These are phyloP conservation scores for Ctenoplectra terminalis DNA, from an alignment of 1,140 invertebrate species.

Conservation along the genomic window DNA sequence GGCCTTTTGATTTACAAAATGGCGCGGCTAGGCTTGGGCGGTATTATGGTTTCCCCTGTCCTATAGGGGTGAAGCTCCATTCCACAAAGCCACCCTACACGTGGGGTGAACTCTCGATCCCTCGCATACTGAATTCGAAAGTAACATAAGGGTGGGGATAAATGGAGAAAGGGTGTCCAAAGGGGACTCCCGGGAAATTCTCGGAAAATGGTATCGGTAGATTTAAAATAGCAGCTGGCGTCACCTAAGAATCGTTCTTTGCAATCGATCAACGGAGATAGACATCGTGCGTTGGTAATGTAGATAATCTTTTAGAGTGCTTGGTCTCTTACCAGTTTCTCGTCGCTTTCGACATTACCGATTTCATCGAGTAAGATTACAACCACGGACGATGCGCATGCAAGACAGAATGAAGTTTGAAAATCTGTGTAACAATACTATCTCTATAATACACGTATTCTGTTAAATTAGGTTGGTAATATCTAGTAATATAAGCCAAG, in stretches of 20 bases:
- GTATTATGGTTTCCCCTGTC: conserved; percentile 52
- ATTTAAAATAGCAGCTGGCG: not conserved
- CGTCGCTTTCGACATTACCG: too few relatives aligned
- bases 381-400: too few relatives aligned
- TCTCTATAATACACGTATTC: too few relatives aligned
- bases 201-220: conserved; percentile 49
- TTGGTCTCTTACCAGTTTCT: too few relatives aligned
- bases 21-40: conserved; percentile 43
- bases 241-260: conserved; percentile 9
- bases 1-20: conserved; percentile 62
- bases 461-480: too few relatives aligned
- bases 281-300: not conserved
- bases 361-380: too few relatives aligned
- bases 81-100: conserved; percentile 60
- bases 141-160: not conserved
- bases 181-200: conserved; percentile 50
- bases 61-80: conserved; percentile 45
- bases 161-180: not conserved
- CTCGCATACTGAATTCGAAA: conserved; percentile 50
- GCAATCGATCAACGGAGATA: not conserved
- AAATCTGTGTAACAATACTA: too few relatives aligned
- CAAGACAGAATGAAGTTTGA: too few relatives aligned
- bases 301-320: too few relatives aligned
- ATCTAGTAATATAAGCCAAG: too few relatives aligned
- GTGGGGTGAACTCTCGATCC: conserved; percentile 50